Evolutionary conservation across 2,888 invertebrate genomes (phyloP), one percentile per base, ranked within the genome.

Genomic region (Physocephala rufipes): DNA sequence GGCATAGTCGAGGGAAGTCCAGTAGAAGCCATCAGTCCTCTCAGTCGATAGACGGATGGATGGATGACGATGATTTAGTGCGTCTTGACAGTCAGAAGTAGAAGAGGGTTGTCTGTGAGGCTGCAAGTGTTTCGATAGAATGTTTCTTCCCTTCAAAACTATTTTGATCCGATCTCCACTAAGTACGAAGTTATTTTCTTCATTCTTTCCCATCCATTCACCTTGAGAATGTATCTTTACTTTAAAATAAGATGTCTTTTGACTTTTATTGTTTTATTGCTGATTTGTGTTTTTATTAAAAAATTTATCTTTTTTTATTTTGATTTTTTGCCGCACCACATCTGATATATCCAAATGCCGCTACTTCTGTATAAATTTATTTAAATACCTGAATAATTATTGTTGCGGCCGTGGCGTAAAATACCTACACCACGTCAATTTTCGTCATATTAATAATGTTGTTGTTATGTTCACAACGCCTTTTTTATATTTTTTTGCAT

Each of bases 1-100:
- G 67, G 58, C 67, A 67, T 67, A 45, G 67, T 43, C 47, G 47
- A 67, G 30, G 51, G 30, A 45, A 45, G 43, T 13, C n/a, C 28
- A 26, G 30, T 4, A 61, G 30, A 36, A 36, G 36, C 5, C 36
- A 36, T 36, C 36, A 36, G 36, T 36, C 36, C 5, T 36, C 36
- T 9, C 36, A 36, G 36, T 36, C 36, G 36, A 7, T 30, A 2
- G n/a, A 1, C n/a, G 62, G 16, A 45, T 1, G 28, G 36, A 2
- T 36, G 45, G 45, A 2, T 15, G 36, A 16, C 9, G 2, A 19
- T 13, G 19, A 16, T 2, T 12, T 5, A 61, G 43, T n/a, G 24
- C 12, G 19, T 13, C 21, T 9, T 16, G 58, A 58, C 15, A 45
- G 12, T 47, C 21, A 21, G 9, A 21, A 26, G 47, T 9, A 9